A percentile compares a stretch with the other conserved stretches of the same genome.
Evolutionary conservation across 2,113 vertebrate genomes (phyloP).

Genomic region (Psilopsiagon aurifrons): DNA sequence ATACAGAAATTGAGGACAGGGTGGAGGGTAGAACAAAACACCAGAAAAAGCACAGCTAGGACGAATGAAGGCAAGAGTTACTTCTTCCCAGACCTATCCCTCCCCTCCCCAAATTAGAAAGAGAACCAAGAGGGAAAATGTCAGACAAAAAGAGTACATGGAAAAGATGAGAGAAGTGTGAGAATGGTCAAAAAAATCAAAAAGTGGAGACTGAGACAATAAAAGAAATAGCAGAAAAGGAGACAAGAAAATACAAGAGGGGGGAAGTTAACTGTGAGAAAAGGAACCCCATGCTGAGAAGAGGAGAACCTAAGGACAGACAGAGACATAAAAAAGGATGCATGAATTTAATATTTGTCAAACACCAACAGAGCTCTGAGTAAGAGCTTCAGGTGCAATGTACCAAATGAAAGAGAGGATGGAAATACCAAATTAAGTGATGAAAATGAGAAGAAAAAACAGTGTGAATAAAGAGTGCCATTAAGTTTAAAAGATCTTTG

Average conservation of each 20-base stretch:
- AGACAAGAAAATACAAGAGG: background rate
- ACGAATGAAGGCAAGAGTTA: background rate
- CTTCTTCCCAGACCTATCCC: background rate
- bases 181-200: background rate
- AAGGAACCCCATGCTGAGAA: background rate
- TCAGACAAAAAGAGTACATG: background rate
- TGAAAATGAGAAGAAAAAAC: background rate
- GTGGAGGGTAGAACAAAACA: background rate
- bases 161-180: background rate
- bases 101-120: background rate
- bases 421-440: background rate
- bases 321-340: background rate
- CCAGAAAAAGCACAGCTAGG: background rate
- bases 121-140: background rate
- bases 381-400: background rate
- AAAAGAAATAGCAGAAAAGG: background rate
- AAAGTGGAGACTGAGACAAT: background rate
- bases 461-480: background rate
- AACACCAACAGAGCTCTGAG: background rate
- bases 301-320: background rate
- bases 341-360: background rate
- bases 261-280: background rate
- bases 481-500: conserved; percentile 14
- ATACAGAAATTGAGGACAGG: background rate
- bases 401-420: background rate